Evolutionary conservation across 2,113 vertebrate genomes (phyloP).

Genomic region (Propithecus coquereli): DNA sequence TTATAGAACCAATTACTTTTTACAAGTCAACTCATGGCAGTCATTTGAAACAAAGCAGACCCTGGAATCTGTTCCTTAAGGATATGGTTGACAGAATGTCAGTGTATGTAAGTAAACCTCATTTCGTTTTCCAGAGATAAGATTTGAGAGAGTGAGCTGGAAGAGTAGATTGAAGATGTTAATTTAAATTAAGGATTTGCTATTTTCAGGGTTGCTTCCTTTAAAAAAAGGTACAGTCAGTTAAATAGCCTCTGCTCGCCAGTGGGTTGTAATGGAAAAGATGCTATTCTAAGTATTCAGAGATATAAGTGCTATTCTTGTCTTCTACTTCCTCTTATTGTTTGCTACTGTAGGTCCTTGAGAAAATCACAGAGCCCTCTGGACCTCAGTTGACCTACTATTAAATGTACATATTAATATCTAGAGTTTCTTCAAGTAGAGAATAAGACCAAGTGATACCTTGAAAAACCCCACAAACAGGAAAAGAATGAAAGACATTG

Average conservation of each 20-base stretch:
- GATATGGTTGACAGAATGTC: constrained; percentile 40
- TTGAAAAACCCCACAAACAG: not conserved
- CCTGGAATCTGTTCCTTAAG: constrained; percentile 38
- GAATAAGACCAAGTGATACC: not conserved
- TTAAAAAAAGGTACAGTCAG: not conserved
- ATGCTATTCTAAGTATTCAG: not conserved
- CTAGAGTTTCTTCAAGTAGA: not conserved
- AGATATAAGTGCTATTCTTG: not conserved
- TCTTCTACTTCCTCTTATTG: not conserved
- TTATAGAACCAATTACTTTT: constrained; percentile 78
- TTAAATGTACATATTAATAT: not conserved
- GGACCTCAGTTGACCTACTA: not conserved
- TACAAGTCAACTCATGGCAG: constrained; percentile 54
- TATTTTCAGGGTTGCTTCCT: not conserved
- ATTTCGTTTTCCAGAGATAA: constrained; percentile 47
- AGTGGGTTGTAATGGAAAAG: not conserved
- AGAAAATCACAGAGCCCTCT: not conserved
- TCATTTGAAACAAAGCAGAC: constrained; percentile 59
- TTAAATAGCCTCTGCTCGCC: not conserved
- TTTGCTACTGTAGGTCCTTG: not conserved
- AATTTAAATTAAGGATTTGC: constrained; percentile 27
- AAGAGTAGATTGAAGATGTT: not conserved
- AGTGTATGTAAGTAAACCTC: not conserved
- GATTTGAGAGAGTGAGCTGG: not conserved
- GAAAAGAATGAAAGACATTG: not conserved